Evolutionary conservation across 2,797 vertebrate genomes (phyloP).

Genomic region (Neosilurus mollespiculum): DNA sequence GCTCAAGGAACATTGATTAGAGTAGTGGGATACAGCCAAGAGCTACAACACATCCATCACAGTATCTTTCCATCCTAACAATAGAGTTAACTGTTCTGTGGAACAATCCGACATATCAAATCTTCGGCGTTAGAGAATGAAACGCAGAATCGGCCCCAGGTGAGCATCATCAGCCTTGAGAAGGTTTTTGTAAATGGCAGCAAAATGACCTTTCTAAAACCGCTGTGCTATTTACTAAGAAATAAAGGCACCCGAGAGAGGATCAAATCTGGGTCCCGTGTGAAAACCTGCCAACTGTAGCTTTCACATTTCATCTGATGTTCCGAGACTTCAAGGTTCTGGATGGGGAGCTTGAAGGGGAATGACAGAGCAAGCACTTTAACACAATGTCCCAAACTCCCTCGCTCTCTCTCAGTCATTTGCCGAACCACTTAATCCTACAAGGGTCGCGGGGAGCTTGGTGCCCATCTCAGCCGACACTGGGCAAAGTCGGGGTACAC

Average conservation of each 20-base stretch:
- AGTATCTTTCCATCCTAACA: background rate
- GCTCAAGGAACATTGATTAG: background rate
- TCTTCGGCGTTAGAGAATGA: background rate
- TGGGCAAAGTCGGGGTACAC: too few species aligned
- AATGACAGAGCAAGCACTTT: background rate
- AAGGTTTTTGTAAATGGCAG: conserved; percentile 57
- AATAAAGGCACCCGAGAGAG: conserved; percentile 41
- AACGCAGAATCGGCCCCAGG: background rate
- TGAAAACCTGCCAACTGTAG: background rate
- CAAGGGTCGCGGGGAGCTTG: too few species aligned
- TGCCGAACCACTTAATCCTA: too few species aligned
- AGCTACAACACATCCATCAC: background rate
- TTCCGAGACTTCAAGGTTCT: conserved; percentile 5
- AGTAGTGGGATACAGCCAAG: background rate
- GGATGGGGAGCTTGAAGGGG: background rate
- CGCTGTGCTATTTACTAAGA: conserved; percentile 60
- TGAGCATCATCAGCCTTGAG: conserved; percentile 44
- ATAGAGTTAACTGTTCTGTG: background rate
- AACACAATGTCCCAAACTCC: background rate
- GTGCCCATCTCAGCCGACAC: too few species aligned
- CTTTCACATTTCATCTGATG: conserved; percentile 51
- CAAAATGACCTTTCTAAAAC: conserved; percentile 60
- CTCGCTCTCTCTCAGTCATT: too few species aligned
- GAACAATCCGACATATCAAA: background rate
- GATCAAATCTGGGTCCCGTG: conserved; percentile 13